phyloP scores from a whole-genome alignment of 1,140 invertebrate species.

The Bombus terrestris region DNA sequence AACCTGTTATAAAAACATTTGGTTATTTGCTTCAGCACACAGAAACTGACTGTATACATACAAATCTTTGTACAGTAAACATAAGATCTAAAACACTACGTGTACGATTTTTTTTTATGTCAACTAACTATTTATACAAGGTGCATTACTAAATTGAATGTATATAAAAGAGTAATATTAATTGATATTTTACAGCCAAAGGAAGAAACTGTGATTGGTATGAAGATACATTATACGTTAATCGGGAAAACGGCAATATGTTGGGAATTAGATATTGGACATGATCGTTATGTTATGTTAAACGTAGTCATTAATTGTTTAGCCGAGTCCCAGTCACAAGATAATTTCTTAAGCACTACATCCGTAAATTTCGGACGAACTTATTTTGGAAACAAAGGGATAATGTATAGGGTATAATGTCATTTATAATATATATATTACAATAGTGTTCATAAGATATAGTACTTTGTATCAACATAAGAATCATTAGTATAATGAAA shows the following conservation, averaged over 20 bases:
- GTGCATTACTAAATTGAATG: not conserved
- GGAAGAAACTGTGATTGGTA: conserved; percentile 16
- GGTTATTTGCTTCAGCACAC: conserved; percentile 42
- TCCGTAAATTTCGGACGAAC: conserved; percentile 63
- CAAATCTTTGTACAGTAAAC: conserved; percentile 54
- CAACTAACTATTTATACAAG: not conserved
- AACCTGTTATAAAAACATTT: conserved; percentile 54
- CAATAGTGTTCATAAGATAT: too few species aligned
- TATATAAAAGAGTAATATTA: not conserved
- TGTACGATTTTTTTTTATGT: conserved; percentile 48
- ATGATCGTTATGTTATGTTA: conserved; percentile 71
- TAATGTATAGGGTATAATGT: conserved; percentile 58
- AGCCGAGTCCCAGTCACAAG: conserved; percentile 34
- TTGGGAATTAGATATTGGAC: conserved; percentile 69
- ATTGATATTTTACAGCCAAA: conserved; percentile 13
- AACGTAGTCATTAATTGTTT: conserved; percentile 59
- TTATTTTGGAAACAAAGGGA: conserved; percentile 64
- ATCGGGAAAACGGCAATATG: conserved; percentile 52
- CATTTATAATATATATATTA: not conserved
- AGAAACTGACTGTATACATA: conserved; percentile 63
- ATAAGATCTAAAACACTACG: conserved; percentile 62
- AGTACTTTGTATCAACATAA: not conserved
- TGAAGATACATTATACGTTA: conserved; percentile 38
- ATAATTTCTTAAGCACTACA: conserved; percentile 43
- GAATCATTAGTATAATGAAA: conserved; percentile 10